Evolutionary conservation across 2,797 vertebrate genomes (phyloP).

Genomic region (Euthynnus affinis): DNA sequence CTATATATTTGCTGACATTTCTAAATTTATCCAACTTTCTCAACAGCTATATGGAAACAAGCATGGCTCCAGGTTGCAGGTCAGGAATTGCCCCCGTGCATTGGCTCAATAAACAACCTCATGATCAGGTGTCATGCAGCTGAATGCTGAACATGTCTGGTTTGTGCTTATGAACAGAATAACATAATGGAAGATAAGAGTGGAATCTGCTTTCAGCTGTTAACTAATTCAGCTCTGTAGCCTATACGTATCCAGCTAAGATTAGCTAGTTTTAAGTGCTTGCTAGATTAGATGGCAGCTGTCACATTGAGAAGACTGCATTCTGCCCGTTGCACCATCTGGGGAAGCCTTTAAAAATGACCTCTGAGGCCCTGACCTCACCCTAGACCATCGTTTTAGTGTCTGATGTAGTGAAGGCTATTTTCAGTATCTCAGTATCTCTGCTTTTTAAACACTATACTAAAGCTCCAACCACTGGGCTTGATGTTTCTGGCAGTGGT

Average conservation of each 20-base stretch:
- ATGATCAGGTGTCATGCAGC: neutral
- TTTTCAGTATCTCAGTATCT: neutral
- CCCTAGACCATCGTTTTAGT: neutral
- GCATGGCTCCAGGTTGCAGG: neutral
- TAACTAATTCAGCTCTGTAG: conserved; percentile 20
- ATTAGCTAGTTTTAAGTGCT: conserved; percentile 35
- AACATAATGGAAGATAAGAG: neutral
- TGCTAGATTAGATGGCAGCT: conserved; percentile 48
- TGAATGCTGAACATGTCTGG: neutral
- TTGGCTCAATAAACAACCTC: neutral
- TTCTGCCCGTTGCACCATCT: neutral
- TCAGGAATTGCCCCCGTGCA: neutral
- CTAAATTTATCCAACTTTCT: neutral
- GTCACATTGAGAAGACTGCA: conserved; percentile 9
- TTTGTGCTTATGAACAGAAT: neutral
- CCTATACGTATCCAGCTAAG: conserved; percentile 40
- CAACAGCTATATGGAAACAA: neutral
- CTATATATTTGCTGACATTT: neutral
- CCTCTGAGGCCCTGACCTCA: conserved; percentile 1
- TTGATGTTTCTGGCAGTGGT: neutral
- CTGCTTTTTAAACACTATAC: neutral
- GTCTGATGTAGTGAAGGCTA: neutral
- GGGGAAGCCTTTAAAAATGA: conserved; percentile 13
- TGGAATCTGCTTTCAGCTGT: conserved; percentile 20
- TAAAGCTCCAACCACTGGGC: neutral